These are phyloP conservation scores for Ploceus nigricollis DNA, from an alignment of 2,113 vertebrate species.

Conservation along the genomic window DNA sequence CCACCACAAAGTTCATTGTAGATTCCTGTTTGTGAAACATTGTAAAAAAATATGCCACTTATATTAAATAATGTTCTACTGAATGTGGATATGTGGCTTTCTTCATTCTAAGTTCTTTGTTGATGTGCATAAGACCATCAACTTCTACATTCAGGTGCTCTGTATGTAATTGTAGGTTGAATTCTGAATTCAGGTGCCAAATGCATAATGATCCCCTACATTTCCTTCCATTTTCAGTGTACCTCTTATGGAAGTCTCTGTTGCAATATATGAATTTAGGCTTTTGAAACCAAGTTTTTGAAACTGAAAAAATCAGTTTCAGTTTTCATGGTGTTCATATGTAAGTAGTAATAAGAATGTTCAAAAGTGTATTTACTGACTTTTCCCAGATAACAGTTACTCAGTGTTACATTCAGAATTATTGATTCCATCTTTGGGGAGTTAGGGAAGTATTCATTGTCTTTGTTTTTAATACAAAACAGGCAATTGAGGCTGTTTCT, in stretches of 20 bases:
- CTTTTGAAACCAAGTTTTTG: background rate
- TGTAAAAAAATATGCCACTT: background rate
- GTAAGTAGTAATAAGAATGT: background rate
- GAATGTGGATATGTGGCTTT: background rate
- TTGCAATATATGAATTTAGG: background rate
- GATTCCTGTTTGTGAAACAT: background rate
- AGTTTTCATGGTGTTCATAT: background rate
- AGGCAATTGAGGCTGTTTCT: background rate
- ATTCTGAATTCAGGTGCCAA: background rate
- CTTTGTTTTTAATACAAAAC: background rate
- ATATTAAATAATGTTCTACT: background rate
- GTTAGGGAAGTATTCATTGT: background rate
- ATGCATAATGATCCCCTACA: background rate
- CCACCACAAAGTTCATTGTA: background rate
- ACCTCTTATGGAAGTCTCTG: background rate
- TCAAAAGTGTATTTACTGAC: background rate
- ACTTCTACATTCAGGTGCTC: background rate
- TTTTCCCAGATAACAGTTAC: background rate
- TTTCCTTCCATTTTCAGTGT: background rate
- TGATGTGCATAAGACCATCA: background rate
- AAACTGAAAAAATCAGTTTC: background rate
- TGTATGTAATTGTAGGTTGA: background rate
- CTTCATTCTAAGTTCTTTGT: background rate
- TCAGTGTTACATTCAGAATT: background rate
- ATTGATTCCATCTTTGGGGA: background rate